A percentile compares a stretch with the other conserved stretches of the same genome.
Evolutionary conservation across 2,797 vertebrate species (phyloP).

Genomic region (Bradypus variegatus): DNA sequence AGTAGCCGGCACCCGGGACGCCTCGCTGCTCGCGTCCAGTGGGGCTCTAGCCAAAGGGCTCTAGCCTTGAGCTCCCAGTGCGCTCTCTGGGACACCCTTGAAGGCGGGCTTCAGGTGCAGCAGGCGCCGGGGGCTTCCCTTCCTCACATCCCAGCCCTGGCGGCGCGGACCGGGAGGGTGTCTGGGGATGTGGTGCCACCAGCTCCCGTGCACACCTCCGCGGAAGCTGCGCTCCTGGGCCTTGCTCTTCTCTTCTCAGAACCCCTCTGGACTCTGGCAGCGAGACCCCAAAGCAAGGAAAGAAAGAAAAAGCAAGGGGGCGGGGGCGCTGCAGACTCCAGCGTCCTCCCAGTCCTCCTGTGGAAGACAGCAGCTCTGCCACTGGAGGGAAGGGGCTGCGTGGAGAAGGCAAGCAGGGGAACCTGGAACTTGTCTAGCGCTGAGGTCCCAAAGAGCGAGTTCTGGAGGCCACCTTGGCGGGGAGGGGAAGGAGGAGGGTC

Average conservation of each 20-base stretch:
- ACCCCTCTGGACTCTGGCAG: slow-evolving; percentile 44
- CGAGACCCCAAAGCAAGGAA: slow-evolving; percentile 56
- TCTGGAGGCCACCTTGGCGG: background rate
- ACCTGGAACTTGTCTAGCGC: background rate
- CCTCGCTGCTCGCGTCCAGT: slow-evolving; percentile 6
- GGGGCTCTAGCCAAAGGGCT: background rate
- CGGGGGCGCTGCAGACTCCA: slow-evolving; percentile 59
- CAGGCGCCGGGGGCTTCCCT: background rate
- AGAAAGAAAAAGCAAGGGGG: slow-evolving; percentile 56
- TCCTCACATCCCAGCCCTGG: background rate
- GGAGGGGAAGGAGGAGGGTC: background rate
- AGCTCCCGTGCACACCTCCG: background rate
- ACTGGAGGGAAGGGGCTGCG: slow-evolving; percentile 47
- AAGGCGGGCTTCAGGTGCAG: background rate
- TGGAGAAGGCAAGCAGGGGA: background rate
- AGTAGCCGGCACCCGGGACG: background rate
- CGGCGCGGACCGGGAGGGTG: background rate
- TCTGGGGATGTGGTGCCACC: background rate
- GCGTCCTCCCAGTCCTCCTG: slow-evolving; percentile 46
- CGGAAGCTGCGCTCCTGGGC: background rate
- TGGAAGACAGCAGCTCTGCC: slow-evolving; percentile 58
- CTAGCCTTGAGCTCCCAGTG: background rate
- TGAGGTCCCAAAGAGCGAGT: background rate
- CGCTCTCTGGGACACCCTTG: background rate
- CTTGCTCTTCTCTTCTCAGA: slow-evolving; percentile 3